phyloP scores from a whole-genome alignment of 2,797 vertebrate genomes.

The Uromys caudimaculatus region DNA sequence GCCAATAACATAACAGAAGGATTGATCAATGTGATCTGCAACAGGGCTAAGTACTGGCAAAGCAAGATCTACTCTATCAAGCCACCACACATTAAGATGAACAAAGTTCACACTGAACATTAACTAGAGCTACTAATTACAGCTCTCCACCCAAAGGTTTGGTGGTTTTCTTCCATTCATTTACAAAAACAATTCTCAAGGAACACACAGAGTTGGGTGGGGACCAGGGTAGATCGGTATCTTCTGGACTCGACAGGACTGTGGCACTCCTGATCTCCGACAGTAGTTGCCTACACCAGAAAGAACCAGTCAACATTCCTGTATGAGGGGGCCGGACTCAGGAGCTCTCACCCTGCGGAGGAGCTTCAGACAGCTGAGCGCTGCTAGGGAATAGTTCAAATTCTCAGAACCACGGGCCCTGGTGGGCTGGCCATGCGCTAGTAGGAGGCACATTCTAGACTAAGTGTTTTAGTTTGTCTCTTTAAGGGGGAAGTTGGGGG shows the following conservation, averaged over 20 bases:
- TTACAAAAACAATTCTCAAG: background rate
- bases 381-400: background rate
- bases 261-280: background rate
- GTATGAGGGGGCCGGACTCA: background rate
- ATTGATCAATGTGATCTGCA: conserved; percentile 5
- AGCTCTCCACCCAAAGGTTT: background rate
- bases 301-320: background rate
- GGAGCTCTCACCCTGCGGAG: background rate
- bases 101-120: background rate
- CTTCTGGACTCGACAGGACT: background rate
- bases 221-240: background rate
- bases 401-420: background rate
- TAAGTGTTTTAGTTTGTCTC: background rate
- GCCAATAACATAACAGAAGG: conserved; percentile 16
- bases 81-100: conserved; percentile 20
- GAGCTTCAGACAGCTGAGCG: background rate
- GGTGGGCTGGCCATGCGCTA: no score
- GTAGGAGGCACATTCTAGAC: background rate
- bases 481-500: background rate
- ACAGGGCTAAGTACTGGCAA: conserved; percentile 13
- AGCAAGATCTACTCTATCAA: conserved; percentile 17
- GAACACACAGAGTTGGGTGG: background rate
- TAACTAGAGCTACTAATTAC: background rate
- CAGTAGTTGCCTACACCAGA: background rate
- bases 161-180: background rate